Conservation (phyloP, 2,797 vertebrate genomes). For the Scomberomorus guttatus region DNA sequence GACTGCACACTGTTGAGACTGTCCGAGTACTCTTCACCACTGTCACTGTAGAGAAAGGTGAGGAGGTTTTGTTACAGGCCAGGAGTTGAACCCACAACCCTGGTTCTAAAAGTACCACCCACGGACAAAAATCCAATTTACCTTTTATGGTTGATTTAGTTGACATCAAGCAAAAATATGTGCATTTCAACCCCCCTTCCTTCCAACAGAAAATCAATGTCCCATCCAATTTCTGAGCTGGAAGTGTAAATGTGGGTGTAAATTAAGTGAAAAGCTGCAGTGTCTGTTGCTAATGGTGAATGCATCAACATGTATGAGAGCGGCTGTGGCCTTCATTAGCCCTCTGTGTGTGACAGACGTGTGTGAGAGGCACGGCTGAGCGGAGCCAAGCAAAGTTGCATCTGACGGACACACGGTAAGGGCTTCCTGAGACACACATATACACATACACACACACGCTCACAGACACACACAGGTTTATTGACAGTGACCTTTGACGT, state of each 20-base stretch:
- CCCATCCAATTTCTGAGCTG: conserved; percentile 83
- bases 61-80: conserved; percentile 49
- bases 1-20: conserved; percentile 76
- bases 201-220: conserved; percentile 85
- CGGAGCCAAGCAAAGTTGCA: conserved; percentile 76
- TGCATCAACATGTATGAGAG: conserved; percentile 87
- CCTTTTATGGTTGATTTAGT: conserved; percentile 84
- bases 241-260: conserved; percentile 84
- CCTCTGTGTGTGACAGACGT: conserved; percentile 83
- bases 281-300: conserved; percentile 79
- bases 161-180: conserved; percentile 85
- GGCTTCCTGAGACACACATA: conserved; percentile 67
- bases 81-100: conserved; percentile 61
- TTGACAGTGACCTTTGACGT: conserved; percentile 87
- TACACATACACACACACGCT: conserved; percentile 35
- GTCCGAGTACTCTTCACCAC: conserved; percentile 79
- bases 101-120: conserved; percentile 73
- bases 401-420: conserved; percentile 81
- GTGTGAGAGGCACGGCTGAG: conserved; percentile 82
- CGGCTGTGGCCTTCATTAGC: conserved; percentile 87
- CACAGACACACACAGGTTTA: conserved; percentile 72
- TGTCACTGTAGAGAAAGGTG: conserved; percentile 75
- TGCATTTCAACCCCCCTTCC: conserved; percentile 66
- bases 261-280: conserved; percentile 82
- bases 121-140: conserved; percentile 81